These are phyloP conservation scores for Ceratitis capitata DNA, from an alignment of 1,140 invertebrate species.

Conservation along the genomic window DNA sequence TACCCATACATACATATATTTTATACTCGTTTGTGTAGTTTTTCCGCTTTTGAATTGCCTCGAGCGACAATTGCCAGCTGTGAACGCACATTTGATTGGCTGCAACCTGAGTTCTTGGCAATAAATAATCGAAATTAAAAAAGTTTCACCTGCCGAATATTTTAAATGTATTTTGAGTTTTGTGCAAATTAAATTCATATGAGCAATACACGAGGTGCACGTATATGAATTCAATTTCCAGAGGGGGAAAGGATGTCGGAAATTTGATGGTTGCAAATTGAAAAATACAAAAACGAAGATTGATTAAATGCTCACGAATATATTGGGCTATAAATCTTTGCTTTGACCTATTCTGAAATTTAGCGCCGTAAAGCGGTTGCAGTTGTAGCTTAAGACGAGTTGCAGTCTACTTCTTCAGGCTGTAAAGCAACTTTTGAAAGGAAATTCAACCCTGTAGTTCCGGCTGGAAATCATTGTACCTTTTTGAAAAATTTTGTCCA, in stretches of 20 bases:
- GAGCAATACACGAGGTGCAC: not conserved
- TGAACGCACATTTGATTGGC: slow-evolving; percentile 1
- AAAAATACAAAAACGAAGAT: too few relatives aligned
- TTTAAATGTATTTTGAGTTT: not conserved
- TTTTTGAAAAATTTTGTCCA: too few relatives aligned
- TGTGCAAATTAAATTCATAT: not conserved
- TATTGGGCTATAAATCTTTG: not conserved
- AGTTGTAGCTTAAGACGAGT: too few relatives aligned
- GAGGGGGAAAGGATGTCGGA: not conserved
- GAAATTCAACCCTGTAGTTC: too few relatives aligned
- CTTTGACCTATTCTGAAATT: too few relatives aligned
- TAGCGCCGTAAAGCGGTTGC: too few relatives aligned
- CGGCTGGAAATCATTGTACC: too few relatives aligned
- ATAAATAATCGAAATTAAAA: slow-evolving; percentile 38
- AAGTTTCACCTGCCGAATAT: slow-evolving; percentile 18
- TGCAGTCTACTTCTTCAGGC: too few relatives aligned
- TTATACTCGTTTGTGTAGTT: not conserved
- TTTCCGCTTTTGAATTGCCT: not conserved
- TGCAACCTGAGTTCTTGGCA: not conserved
- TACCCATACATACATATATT: not conserved
- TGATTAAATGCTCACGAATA: not conserved
- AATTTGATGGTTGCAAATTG: not conserved
- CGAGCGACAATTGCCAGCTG: not conserved
- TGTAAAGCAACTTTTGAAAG: too few relatives aligned
- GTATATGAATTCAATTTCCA: not conserved